phyloP scores from a whole-genome alignment of 2,113 vertebrate genomes.

The Orycteropus afer region DNA sequence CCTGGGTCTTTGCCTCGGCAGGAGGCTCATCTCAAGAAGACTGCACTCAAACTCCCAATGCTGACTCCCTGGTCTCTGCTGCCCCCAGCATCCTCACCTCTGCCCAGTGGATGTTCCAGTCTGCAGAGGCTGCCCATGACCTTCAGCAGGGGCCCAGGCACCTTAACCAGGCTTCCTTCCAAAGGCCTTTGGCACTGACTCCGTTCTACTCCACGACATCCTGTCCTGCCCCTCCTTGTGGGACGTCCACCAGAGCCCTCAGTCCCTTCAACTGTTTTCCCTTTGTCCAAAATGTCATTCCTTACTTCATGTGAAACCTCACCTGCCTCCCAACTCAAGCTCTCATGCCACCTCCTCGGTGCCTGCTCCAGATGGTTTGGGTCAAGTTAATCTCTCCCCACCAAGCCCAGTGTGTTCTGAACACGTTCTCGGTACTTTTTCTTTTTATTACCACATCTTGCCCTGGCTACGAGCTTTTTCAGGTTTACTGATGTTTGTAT shows the following conservation, averaged over 20 bases:
- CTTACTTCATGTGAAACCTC: not conserved
- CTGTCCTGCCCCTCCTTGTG: no score
- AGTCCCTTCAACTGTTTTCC: not conserved
- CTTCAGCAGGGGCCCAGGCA: not conserved
- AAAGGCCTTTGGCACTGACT: not conserved
- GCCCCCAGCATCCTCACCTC: no score
- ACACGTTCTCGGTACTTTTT: no score
- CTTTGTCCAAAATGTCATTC: not conserved
- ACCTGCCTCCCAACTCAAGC: rapidly evolving
- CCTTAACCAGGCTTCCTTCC: not conserved
- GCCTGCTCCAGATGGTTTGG: not conserved
- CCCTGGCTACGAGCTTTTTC: not conserved
- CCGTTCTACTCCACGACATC: not conserved
- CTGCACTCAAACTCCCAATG: rapidly evolving
- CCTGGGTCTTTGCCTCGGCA: not conserved
- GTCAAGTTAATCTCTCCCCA: rapidly evolving
- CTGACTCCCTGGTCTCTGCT: not conserved
- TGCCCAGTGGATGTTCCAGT: rapidly evolving
- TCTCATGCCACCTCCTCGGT: not conserved
- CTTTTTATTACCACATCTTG: rapidly evolving
- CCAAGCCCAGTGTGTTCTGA: not conserved
- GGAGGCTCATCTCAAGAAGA: not conserved
- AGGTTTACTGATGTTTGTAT: slow-evolving; percentile 36
- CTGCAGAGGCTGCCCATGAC: not conserved
- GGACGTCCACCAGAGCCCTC: not conserved